Base-by-base conservation (phyloP, 2,888 invertebrate species). In the Agrochola lychnidis region DNA sequence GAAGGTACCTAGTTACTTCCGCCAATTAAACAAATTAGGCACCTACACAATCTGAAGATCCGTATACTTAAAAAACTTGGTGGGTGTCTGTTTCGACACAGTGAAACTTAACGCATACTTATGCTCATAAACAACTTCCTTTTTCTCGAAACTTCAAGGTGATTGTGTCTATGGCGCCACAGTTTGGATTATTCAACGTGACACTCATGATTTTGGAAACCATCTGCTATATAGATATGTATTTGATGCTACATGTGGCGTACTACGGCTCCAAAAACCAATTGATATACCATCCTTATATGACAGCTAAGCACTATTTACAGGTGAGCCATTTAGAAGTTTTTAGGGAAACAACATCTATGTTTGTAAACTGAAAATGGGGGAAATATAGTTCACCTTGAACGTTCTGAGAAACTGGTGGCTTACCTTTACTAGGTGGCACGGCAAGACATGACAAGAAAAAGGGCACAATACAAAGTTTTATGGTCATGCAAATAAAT, bases 251-350 rank as follows among this genome's bases (percentile, higher is more conserved):
- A 0, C 96, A 97, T 80, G 96, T 97, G 6, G 96, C 97, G 16
- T 97, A 93, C 86, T 97, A 97, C 77, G 97, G 97, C 1, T 78
- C 92, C 0, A 94, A 96, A 86, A 96, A 97, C 82, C 96, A 97
- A 82, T 89, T 97, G 16, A 95, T 97, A 74, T 96, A 96, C 81
- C 97, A 97, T 90, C 97, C 97, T 14, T 96, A 96, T 85, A 91
- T 96, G 89, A 97, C 97, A 10, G 97, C 97, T 2, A 93, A 88
- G 79, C 93, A 97, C 84, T 97, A 97, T 90, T 82, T 97, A 16
- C 93, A 87, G 88, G 96, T 95, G 79, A 56, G 56, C 12, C 56
- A n/a, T n/a, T n/a, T 56, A 56, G 56, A 56, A 56, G n/a, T 56
- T 5, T n/a, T 25, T 56, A n/a, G n/a, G 12, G 56, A 25, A 56